Evolutionary conservation across 2,113 vertebrate genomes (phyloP), one percentile per base, ranked within the genome.

Genomic region (Pionites leucogaster): DNA sequence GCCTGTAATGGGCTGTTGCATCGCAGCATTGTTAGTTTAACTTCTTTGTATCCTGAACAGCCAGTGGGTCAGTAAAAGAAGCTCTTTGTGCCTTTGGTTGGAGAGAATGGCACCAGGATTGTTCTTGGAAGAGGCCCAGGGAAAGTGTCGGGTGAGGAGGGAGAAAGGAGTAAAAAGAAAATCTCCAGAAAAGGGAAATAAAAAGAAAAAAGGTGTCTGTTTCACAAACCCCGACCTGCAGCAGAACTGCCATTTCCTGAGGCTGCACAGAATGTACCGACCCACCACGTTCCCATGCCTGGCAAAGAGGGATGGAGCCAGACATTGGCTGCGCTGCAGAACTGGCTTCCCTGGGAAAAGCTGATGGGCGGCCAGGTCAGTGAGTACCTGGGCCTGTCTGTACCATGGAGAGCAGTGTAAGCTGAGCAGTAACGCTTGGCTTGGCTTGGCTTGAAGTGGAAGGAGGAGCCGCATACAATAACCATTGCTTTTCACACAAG

Each of bases 51-150:
- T 91, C 92, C 92, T 84, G 88, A 89, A 20, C 86, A 95, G 90
- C 50, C 81, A 80, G 80, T 50, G 69, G 60, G 53, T 70, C 1
- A 1, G 47, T 93, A 93, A 96, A 96, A 97, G 82, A 80, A 93
- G 88, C 13, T 97, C 96, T 97, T 96, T 97, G 96, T 97, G 93
- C 86, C 80, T 93, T 94, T 3, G 11, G 82, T 86, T 82, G 92
- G 96, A 94, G 93, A 96, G 92, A 95, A 85, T 95, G 92, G 91
- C 86, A 93, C 0, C 0, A 62, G 49, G 82, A 82, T 95, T 97
- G 47, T 93, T 95, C 87, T 97, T 97, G 97, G 96, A 96, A 89
- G 78, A 49, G 35, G 22, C 87, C 96, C 96, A 97, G 82, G 81
- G 35, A 84, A 95, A 95, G 82, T 90, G 94, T 94, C 82, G 92